These are phyloP conservation scores for Macropis europaea DNA, from an alignment of 2,888 invertebrate genomes.

Conservation along the genomic window DNA sequence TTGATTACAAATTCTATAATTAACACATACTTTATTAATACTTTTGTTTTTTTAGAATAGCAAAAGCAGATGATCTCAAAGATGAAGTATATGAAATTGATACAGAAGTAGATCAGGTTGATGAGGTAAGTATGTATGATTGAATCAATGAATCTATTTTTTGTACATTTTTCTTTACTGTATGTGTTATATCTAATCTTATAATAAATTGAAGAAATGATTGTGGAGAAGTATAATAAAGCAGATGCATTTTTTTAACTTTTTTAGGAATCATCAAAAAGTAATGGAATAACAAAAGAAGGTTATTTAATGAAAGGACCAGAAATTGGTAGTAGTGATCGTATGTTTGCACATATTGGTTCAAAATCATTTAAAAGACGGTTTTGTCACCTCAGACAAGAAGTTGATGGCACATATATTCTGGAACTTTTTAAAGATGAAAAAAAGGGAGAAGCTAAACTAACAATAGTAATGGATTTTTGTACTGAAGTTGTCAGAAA, in stretches of 20 bases:
- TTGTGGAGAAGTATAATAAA: not conserved
- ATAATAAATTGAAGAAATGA: not conserved
- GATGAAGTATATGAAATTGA: slow-evolving; percentile 96
- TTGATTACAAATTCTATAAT: not conserved
- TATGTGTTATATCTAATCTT: not conserved
- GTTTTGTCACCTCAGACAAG: slow-evolving; percentile 93
- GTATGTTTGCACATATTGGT: slow-evolving; percentile 94
- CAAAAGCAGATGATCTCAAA: slow-evolving; percentile 83
- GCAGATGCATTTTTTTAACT: slow-evolving; percentile 9
- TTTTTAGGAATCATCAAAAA: slow-evolving; percentile 82
- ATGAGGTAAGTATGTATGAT: too few relatives aligned
- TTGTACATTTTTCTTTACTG: not conserved
- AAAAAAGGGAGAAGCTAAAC: slow-evolving; percentile 93
- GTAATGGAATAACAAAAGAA: slow-evolving; percentile 92
- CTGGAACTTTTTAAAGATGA: slow-evolving; percentile 96
- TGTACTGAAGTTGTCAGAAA: slow-evolving; percentile 95
- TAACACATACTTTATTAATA: not conserved
- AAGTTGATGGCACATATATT: slow-evolving; percentile 94
- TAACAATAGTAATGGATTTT: slow-evolving; percentile 96
- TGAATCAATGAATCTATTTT: not conserved
- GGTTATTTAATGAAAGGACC: slow-evolving; percentile 96
- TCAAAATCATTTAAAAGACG: slow-evolving; percentile 95
- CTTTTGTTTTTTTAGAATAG: slow-evolving; percentile 54
- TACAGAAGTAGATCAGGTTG: slow-evolving; percentile 90
- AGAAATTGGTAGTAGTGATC: slow-evolving; percentile 92